phyloP scores from a whole-genome alignment of 2,797 vertebrate genomes.

The Rhinoraja longicauda region DNA sequence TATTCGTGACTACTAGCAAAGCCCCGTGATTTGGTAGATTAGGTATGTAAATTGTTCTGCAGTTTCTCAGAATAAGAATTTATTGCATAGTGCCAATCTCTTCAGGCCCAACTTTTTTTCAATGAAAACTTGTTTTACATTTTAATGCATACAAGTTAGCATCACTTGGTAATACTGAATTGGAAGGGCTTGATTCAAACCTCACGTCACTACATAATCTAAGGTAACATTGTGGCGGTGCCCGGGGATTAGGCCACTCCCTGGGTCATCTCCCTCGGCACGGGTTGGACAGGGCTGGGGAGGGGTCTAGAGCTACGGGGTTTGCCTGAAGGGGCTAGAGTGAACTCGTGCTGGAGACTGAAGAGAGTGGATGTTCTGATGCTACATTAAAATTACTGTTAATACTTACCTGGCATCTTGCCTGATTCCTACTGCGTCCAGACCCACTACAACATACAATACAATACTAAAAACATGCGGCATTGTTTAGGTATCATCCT shows the following conservation, averaged over 20 bases:
- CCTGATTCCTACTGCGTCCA: no score
- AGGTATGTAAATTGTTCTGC: not conserved
- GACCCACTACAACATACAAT: no score
- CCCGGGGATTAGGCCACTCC: no score
- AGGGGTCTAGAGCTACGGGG: no score
- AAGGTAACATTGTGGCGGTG: no score
- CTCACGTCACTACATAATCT: not conserved
- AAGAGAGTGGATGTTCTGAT: no score
- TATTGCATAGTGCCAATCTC: not conserved
- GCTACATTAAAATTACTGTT: no score
- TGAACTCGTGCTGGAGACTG: no score
- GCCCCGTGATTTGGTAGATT: not conserved
- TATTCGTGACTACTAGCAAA: not conserved
- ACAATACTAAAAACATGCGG: not conserved
- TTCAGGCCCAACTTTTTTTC: not conserved
- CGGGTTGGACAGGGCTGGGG: no score
- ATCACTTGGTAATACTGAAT: slow-evolving; percentile 1
- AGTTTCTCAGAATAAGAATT: not conserved
- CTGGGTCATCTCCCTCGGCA: no score
- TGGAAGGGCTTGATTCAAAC: not conserved
- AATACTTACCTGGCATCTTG: no score
- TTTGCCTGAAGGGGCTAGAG: no score
- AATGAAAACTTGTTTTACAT: not conserved
- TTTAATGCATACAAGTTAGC: not conserved
- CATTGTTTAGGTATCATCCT: not conserved